These are phyloP conservation scores for Neuroterus valhalla DNA, from an alignment of 1,140 invertebrate genomes.

Conservation along the genomic window DNA sequence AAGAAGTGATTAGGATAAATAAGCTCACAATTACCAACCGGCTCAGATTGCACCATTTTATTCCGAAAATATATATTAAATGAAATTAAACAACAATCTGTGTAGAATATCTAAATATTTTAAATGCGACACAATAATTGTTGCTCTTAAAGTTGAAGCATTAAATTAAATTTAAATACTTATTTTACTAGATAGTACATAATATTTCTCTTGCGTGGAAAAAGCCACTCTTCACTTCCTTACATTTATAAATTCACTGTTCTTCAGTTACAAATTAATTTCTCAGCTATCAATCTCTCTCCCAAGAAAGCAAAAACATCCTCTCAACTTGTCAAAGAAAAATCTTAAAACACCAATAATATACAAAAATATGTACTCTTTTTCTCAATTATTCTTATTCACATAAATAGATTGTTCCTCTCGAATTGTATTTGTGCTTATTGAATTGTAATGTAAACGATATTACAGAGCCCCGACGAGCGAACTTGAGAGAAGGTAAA, in stretches of 20 bases:
- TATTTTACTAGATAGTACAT: too few species aligned
- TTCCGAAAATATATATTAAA: too few species aligned
- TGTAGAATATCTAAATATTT: not conserved
- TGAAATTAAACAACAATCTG: not conserved
- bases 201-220: too few species aligned
- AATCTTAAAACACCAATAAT: not conserved
- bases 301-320: not conserved
- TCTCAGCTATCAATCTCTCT: constrained; percentile 4
- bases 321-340: not conserved
- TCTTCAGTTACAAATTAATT: not conserved
- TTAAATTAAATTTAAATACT: not conserved
- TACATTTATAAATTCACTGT: too few species aligned
- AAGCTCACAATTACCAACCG: too few species aligned
- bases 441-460: not conserved
- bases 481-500: not conserved
- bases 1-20: too few species aligned
- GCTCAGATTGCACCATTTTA: too few species aligned
- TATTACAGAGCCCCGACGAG: not conserved
- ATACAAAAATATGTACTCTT: too few species aligned
- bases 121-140: not conserved
- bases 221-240: too few species aligned
- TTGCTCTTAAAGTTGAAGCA: not conserved
- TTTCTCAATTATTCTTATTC: too few species aligned
- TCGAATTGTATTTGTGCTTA: not conserved
- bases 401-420: not conserved